Percentiles rank a stretch among this genome's conserved stretches.
These are phyloP conservation scores for Conger conger DNA, from an alignment of 2,113 vertebrate species.

Conservation along the genomic window DNA sequence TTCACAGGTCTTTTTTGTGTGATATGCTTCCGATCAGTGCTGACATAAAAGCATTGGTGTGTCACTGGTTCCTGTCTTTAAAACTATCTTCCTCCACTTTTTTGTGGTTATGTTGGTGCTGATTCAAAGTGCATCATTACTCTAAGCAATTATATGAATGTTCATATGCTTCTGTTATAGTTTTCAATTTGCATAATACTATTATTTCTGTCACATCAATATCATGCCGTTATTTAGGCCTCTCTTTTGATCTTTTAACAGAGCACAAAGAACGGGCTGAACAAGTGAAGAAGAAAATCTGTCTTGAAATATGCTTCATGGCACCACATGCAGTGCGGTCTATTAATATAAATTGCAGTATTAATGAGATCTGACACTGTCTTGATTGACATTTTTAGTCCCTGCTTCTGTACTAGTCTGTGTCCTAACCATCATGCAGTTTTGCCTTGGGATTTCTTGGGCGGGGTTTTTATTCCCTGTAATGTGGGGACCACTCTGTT, in stretches of 20 bases:
- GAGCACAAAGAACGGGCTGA: background rate
- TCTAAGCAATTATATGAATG: background rate
- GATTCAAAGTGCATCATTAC: background rate
- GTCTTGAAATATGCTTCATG: constrained; percentile 1
- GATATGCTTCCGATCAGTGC: constrained; percentile 13
- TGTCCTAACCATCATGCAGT: background rate
- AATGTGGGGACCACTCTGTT: background rate
- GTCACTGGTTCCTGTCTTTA: background rate
- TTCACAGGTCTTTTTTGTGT: background rate
- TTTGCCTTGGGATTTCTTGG: background rate
- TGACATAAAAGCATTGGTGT: background rate
- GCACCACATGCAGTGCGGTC: background rate
- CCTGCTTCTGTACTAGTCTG: background rate
- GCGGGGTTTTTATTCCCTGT: background rate
- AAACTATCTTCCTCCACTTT: background rate
- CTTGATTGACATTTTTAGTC: background rate
- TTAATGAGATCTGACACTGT: background rate
- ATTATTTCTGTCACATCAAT: background rate
- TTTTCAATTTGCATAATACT: background rate
- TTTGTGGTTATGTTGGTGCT: background rate
- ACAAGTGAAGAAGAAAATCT: constrained; percentile 15
- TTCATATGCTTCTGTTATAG: background rate
- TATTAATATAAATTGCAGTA: background rate
- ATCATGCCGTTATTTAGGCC: background rate
- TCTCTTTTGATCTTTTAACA: background rate